Conservation (phyloP, 2,113 vertebrate species). For the Siniperca chuatsi region DNA sequence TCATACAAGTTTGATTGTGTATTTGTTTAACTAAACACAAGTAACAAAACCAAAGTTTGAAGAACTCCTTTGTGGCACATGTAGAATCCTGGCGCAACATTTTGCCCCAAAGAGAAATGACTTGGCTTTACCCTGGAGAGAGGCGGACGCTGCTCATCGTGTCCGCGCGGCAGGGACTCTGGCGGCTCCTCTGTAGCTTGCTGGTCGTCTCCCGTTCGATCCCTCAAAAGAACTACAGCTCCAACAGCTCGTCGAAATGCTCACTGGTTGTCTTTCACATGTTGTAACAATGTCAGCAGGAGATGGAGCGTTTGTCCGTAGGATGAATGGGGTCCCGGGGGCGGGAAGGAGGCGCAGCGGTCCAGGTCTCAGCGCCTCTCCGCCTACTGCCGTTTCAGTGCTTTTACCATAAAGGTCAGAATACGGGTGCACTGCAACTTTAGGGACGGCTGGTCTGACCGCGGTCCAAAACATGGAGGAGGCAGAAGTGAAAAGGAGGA, state of each 20-base stretch:
- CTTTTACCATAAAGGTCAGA: no score
- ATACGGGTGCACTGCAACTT: no score
- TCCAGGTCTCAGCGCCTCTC: not conserved
- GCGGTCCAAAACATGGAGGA: no score
- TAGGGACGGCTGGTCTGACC: no score
- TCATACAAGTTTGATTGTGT: not conserved
- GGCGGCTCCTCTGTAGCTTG: not conserved
- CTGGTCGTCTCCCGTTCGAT: not conserved
- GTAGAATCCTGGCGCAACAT: not conserved
- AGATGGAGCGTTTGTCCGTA: not conserved
- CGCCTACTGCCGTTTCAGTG: not conserved
- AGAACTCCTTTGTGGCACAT: accelerated
- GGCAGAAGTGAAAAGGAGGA: no score
- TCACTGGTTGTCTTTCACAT: conserved; percentile 25
- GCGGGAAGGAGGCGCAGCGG: conserved; percentile 5
- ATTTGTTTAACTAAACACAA: no score
- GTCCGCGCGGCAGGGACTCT: not conserved
- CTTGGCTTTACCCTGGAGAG: conserved; percentile 2
- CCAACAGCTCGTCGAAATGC: not conserved
- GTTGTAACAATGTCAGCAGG: not conserved
- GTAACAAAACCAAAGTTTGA: not conserved
- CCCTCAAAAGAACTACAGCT: not conserved
- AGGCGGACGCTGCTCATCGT: conserved; percentile 25
- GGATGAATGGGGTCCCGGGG: not conserved
- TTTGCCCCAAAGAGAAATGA: not conserved